phyloP scores from a whole-genome alignment of 2,113 vertebrate species.

The Hylia prasina region DNA sequence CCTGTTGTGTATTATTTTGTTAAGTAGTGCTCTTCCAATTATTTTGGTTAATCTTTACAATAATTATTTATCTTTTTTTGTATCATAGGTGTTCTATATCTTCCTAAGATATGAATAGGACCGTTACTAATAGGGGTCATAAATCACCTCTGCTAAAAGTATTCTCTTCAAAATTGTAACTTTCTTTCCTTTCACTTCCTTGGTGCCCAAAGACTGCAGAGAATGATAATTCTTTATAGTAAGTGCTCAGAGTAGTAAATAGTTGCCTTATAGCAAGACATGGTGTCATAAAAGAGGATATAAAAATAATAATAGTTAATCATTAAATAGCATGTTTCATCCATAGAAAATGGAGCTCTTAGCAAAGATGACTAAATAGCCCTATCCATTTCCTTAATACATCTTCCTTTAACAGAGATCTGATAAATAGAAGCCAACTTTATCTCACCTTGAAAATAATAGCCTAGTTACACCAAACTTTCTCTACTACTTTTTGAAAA shows the following conservation, averaged over 20 bases:
- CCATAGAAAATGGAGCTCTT: slow-evolving; percentile 22
- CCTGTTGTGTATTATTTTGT: neutral
- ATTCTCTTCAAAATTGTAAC: neutral
- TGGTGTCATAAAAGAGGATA: slow-evolving; percentile 5
- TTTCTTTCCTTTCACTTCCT: neutral
- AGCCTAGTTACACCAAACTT: neutral
- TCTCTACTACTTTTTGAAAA: neutral
- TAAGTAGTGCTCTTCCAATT: neutral
- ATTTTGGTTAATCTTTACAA: neutral
- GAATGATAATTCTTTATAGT: neutral
- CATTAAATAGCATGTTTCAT: slow-evolving; percentile 10
- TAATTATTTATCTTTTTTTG: neutral
- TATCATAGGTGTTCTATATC: neutral
- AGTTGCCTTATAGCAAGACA: slow-evolving; percentile 8
- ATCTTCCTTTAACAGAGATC: neutral
- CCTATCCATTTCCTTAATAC: neutral
- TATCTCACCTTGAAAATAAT: neutral
- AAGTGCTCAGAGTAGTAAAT: slow-evolving; percentile 15
- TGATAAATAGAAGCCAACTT: neutral
- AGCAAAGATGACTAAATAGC: slow-evolving; percentile 1
- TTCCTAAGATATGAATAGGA: neutral
- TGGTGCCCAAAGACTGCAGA: neutral
- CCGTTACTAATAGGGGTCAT: neutral
- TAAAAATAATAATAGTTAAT: slow-evolving; percentile 35
- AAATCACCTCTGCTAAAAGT: neutral